phyloP scores from a whole-genome alignment of 2,888 invertebrate species.

The Halictus quadricinctus region DNA sequence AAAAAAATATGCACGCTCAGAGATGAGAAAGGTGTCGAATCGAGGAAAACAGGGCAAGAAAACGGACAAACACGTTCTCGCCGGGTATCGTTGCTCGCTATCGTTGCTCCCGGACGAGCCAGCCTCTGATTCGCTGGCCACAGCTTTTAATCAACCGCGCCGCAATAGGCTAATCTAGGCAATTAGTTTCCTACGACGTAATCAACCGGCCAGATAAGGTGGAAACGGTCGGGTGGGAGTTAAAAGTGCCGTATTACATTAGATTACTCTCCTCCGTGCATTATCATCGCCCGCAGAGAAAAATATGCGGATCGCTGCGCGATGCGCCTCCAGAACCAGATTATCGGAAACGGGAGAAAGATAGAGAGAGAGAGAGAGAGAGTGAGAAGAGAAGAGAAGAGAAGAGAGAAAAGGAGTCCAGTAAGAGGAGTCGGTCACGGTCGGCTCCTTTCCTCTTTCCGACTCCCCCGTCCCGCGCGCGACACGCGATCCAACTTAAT shows the following conservation, averaged over 20 bases:
- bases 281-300: slow-evolving; percentile 46
- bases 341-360: slow-evolving; percentile 23
- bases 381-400: background rate
- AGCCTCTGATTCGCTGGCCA: slow-evolving; percentile 30
- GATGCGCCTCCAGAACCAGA: slow-evolving; percentile 19
- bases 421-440: background rate
- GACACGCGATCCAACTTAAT: slow-evolving; percentile 9
- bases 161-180: slow-evolving; percentile 60
- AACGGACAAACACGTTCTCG: background rate
- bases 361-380: too few species aligned
- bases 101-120: slow-evolving; percentile 3
- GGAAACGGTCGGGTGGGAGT: slow-evolving; percentile 55
- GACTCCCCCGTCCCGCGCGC: background rate
- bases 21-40: background rate
- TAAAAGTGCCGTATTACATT: slow-evolving; percentile 55
- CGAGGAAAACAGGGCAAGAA: background rate
- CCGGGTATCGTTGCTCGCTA: background rate
- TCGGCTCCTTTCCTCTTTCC: background rate
- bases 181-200: slow-evolving; percentile 59
- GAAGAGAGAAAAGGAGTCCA: slow-evolving; percentile 11
- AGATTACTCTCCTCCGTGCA: slow-evolving; percentile 33
- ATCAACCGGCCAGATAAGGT: slow-evolving; percentile 55
- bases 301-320: slow-evolving; percentile 33
- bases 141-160: slow-evolving; percentile 57
- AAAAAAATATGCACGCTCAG: background rate